Base-by-base conservation (phyloP, 2,113 vertebrate genomes). In the Bubo blakistoni region DNA sequence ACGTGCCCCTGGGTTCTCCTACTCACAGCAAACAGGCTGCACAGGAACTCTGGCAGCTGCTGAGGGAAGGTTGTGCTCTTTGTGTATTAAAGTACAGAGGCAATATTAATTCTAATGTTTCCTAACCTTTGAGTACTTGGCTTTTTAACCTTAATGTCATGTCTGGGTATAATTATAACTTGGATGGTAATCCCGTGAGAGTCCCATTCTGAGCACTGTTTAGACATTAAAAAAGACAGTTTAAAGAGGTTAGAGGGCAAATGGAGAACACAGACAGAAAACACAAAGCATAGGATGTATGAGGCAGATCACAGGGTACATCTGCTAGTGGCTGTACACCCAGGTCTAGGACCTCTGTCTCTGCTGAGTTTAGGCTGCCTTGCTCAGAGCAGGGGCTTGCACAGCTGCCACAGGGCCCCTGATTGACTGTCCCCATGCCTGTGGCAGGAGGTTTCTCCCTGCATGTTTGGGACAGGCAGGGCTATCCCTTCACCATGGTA, bases 381-480 rank as follows among this genome's bases (percentile, higher is more conserved):
- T 3, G 3, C 15, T 67, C 47, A 42, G 38, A 59, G 26, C 26
- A 47, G 46, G 20, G 44, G 7, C 42, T 78, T 3, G 4, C n/a
- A 46, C 32, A 88, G 38, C 54, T 5, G 5, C 27, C 54, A 5
- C 1, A 4, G 20, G 10, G 29, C 20, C 7, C 3, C 58, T 16
- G 22, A 8, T 47, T 1, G 0, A 7, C 57, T 13, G 7, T 25
- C 16, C 42, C 5, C 6, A 21, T 13, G 52, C 51, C 4, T 0
- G 2, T 13, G 32, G 7, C 30, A 76, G n/a, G 15, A 65, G 55
- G 4, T 15, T 51, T 62, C 46, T 47, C 10, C 29, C 21, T 52
- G 16, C 0, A 0, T 62, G 20, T 44, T 71, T 42, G 24, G 55
- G 55, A 32, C n/a, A 63, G 16, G 27, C 36, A 70, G n/a, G 27